Percentiles rank a stretch among this genome's conserved stretches.
phyloP scores from a whole-genome alignment of 2,888 invertebrate genomes.

The Pandemis corylana region DNA sequence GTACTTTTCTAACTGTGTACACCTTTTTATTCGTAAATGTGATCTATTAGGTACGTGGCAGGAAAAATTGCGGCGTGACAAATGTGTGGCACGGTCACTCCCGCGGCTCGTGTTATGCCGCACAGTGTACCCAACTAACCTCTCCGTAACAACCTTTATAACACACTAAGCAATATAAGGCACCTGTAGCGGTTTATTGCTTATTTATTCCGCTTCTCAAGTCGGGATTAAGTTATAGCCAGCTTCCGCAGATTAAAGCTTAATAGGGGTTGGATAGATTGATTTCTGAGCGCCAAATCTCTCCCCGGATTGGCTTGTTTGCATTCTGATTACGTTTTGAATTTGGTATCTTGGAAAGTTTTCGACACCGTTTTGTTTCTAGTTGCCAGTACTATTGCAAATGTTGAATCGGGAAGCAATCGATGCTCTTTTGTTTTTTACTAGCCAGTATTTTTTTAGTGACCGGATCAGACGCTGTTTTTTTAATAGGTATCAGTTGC shows the following conservation, averaged over 20 bases:
- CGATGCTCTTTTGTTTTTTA: neutral
- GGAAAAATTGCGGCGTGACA: neutral
- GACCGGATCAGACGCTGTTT: neutral
- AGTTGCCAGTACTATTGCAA: slow-evolving; percentile 4
- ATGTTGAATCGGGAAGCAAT: neutral
- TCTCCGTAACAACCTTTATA: slow-evolving; percentile 44
- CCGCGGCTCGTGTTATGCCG: slow-evolving; percentile 8
- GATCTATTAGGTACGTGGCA: no score
- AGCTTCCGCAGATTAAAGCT: slow-evolving; percentile 82
- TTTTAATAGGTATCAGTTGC: neutral
- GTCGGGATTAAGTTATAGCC: slow-evolving; percentile 83
- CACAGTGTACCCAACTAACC: slow-evolving; percentile 51
- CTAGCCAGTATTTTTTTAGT: neutral
- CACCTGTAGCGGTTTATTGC: slow-evolving; percentile 83
- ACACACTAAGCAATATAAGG: slow-evolving; percentile 67
- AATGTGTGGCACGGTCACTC: neutral
- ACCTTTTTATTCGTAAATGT: no score
- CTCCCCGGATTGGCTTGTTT: slow-evolving; percentile 58
- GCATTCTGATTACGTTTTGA: slow-evolving; percentile 43
- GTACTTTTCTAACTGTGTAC: no score
- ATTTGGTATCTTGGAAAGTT: slow-evolving; percentile 30
- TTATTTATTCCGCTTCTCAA: slow-evolving; percentile 82
- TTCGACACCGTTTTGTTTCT: slow-evolving; percentile 17
- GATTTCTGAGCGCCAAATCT: slow-evolving; percentile 78
- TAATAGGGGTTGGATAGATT: slow-evolving; percentile 80